A percentile compares a stretch with the other conserved stretches of the same genome.
These are phyloP conservation scores for Myotis yumanensis DNA, from an alignment of 2,113 vertebrate species.

Conservation along the genomic window DNA sequence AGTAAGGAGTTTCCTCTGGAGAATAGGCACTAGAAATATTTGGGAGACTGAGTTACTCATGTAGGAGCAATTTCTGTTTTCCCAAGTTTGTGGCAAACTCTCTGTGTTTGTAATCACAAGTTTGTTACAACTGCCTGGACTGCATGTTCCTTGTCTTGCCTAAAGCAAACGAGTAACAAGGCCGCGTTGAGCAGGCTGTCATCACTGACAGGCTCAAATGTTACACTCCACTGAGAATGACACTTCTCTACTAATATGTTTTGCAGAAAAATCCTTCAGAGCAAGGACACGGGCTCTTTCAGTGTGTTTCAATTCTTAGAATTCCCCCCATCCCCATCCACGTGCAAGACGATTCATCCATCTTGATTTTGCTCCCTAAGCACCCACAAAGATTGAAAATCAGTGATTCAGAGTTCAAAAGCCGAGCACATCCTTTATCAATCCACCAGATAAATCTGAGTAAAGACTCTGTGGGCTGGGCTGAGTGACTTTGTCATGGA, in stretches of 20 bases:
- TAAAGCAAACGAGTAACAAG: slow-evolving; percentile 1
- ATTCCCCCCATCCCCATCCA: neutral
- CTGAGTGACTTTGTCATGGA: neutral
- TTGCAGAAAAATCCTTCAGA: slow-evolving; percentile 40
- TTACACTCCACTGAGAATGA: slow-evolving; percentile 12
- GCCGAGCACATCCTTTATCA: neutral
- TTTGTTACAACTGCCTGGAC: neutral
- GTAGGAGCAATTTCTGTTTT: neutral
- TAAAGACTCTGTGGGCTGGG: neutral
- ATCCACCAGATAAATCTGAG: neutral
- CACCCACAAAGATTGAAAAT: slow-evolving; percentile 26
- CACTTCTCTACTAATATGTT: neutral
- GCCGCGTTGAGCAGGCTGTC: neutral
- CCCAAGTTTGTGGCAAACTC: neutral
- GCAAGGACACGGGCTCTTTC: neutral
- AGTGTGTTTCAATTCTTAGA: slow-evolving; percentile 25
- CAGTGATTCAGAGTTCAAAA: slow-evolving; percentile 24
- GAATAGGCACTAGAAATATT: neutral
- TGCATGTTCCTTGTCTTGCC: neutral
- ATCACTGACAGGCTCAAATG: slow-evolving; percentile 7
- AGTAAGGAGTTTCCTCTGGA: neutral
- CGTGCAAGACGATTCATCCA: neutral
- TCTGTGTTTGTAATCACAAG: neutral
- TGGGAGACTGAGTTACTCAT: neutral
- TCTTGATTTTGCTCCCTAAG: slow-evolving; percentile 49